These are phyloP conservation scores for Cuniculus paca DNA, from an alignment of 2,797 vertebrate species.

Conservation along the genomic window DNA sequence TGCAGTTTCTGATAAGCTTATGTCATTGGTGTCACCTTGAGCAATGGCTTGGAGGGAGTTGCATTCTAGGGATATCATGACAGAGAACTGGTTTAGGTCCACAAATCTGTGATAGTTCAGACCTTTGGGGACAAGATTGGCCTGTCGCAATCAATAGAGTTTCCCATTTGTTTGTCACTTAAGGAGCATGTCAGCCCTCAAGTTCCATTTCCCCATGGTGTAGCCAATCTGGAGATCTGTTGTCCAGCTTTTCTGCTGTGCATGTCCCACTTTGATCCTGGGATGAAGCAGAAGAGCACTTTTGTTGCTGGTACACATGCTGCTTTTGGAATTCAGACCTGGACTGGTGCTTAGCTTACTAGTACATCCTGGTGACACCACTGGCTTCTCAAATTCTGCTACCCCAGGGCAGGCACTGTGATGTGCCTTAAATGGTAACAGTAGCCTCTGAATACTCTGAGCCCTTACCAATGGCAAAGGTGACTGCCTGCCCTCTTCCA, in stretches of 20 bases:
- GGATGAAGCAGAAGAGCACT: not conserved
- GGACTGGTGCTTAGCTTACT: accelerated
- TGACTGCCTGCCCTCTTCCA: not conserved
- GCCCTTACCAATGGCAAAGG: not conserved
- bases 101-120: not conserved
- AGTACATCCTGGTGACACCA: not conserved
- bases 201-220: too few species aligned
- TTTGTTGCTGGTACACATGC: not conserved
- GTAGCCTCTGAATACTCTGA: not conserved
- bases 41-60: conserved; percentile 23
- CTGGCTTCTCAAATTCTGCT: not conserved
- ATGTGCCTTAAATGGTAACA: not conserved
- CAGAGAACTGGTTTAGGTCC: conserved; percentile 5
- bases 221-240: too few species aligned
- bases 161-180: not conserved
- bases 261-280: not conserved
- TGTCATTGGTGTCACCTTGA: not conserved
- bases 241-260: too few species aligned
- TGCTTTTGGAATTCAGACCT: not conserved
- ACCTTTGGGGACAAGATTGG: not conserved
- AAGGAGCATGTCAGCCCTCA: not conserved
- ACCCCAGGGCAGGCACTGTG: accelerated
- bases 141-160: not conserved
- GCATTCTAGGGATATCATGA: not conserved
- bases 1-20: not conserved